These are phyloP conservation scores for Nesogale talazaci DNA, from an alignment of 2,113 vertebrate genomes.

Conservation along the genomic window DNA sequence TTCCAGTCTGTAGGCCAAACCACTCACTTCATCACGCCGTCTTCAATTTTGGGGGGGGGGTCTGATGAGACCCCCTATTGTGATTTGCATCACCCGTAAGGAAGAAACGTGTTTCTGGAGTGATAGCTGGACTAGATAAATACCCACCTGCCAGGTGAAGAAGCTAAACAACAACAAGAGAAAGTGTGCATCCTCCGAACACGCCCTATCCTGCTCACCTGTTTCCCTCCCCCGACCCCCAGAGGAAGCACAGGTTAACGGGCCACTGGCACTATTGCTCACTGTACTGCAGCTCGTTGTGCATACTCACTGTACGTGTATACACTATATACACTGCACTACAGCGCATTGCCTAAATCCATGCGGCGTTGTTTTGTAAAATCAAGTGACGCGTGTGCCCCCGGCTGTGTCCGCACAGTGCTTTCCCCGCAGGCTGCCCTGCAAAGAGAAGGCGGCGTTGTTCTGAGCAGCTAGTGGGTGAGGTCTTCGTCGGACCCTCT, in stretches of 20 bases:
- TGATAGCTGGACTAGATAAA: background rate
- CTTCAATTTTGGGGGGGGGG: background rate
- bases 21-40: background rate
- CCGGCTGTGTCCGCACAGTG: rapidly evolving
- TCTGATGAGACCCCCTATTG: background rate
- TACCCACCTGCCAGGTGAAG: no score
- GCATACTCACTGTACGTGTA: no score
- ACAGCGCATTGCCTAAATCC: background rate
- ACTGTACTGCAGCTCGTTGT: no score
- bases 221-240: background rate
- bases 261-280: no score
- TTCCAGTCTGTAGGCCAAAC: no score
- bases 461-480: background rate
- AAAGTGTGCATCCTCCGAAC: no score
- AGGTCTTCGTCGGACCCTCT: background rate
- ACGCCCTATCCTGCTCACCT: rapidly evolving
- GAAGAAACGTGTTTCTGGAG: background rate
- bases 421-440: background rate
- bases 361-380: background rate
- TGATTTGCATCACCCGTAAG: background rate
- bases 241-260: background rate
- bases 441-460: background rate
- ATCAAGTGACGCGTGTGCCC: background rate
- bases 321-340: no score
- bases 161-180: no score